A percentile compares a stretch with the other conserved stretches of the same genome.
phyloP scores from a whole-genome alignment of 2,113 vertebrate genomes.

The Forbesichthys papilliferus region DNA sequence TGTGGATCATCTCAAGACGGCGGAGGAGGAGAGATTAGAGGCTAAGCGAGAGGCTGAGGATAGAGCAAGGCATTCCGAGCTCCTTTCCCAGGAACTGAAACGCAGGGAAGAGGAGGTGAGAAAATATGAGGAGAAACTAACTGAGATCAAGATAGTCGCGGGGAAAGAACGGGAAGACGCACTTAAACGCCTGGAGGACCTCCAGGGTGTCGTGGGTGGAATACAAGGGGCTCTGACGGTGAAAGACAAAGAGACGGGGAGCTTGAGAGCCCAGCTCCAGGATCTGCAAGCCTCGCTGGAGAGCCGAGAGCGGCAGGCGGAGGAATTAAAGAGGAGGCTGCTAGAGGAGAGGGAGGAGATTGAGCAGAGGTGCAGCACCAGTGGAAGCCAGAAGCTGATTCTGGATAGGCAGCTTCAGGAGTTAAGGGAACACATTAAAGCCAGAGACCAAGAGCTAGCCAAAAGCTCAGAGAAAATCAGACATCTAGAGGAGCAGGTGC shows the following conservation, averaged over 20 bases:
- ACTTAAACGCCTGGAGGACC: slow-evolving; percentile 66
- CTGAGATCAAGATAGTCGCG: slow-evolving; percentile 52
- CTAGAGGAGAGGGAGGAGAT: slow-evolving; percentile 69
- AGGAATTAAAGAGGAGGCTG: slow-evolving; percentile 68
- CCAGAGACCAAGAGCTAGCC: slow-evolving; percentile 74
- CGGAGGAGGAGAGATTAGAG: slow-evolving; percentile 71
- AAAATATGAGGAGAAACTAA: slow-evolving; percentile 68
- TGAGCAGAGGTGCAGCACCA: slow-evolving; percentile 57
- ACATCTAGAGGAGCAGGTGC: slow-evolving; percentile 78
- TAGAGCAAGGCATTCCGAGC: slow-evolving; percentile 62
- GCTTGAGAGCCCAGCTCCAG: slow-evolving; percentile 81
- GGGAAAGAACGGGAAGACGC: slow-evolving; percentile 69
- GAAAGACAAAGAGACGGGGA: slow-evolving; percentile 80
- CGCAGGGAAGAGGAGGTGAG: slow-evolving; percentile 74
- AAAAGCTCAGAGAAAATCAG: slow-evolving; percentile 75
- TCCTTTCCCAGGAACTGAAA: slow-evolving; percentile 74
- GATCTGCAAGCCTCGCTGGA: slow-evolving; percentile 74
- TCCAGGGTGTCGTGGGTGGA: slow-evolving; percentile 65
- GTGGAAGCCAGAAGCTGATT: slow-evolving; percentile 60
- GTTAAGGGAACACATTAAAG: slow-evolving; percentile 72
- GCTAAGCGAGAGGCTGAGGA: slow-evolving; percentile 70
- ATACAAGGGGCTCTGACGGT: slow-evolving; percentile 76
- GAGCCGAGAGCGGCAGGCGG: slow-evolving; percentile 70
- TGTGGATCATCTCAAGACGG: slow-evolving; percentile 74
- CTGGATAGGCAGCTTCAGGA: slow-evolving; percentile 68